These are phyloP conservation scores for Osedax frankpressi DNA, from an alignment of 2,888 invertebrate species.

Conservation along the genomic window DNA sequence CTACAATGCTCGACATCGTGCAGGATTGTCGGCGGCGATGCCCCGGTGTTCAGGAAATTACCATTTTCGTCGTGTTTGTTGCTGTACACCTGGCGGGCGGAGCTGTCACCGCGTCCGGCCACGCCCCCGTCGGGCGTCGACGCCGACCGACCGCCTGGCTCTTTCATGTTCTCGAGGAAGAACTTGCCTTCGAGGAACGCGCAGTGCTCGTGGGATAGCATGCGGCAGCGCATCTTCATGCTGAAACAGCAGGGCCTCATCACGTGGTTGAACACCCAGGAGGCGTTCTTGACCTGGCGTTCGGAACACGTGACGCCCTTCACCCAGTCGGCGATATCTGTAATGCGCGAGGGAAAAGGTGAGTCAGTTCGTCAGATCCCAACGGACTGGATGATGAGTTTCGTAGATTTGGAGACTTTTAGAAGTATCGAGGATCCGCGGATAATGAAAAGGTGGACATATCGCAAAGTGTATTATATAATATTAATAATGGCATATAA, in stretches of 20 bases:
- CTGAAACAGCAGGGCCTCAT: constrained; percentile 14
- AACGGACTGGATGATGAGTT: no score
- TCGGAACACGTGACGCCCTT: constrained; percentile 7
- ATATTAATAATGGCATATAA: no score
- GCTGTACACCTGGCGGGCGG: no score
- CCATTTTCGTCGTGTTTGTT: no score
- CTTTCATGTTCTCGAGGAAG: constrained; percentile 4
- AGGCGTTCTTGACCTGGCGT: not conserved
- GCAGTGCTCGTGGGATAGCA: constrained; percentile 12
- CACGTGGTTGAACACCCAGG: constrained; percentile 3
- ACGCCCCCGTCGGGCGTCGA: no score
- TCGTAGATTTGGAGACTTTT: no score
- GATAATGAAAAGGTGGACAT: no score
- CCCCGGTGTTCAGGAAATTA: not conserved
- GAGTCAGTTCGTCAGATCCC: no score
- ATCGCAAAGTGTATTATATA: no score
- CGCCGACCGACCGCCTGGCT: no score
- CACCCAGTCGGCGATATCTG: not conserved
- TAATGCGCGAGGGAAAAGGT: not conserved
- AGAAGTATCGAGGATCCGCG: no score
- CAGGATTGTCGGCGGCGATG: not conserved
- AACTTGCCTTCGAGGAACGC: constrained; percentile 3
- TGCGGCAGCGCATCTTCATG: not conserved
- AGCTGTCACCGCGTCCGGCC: no score
- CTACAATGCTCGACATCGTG: not conserved